Conservation (phyloP, 2,797 vertebrate genomes). For the Rachycentron canadum region DNA sequence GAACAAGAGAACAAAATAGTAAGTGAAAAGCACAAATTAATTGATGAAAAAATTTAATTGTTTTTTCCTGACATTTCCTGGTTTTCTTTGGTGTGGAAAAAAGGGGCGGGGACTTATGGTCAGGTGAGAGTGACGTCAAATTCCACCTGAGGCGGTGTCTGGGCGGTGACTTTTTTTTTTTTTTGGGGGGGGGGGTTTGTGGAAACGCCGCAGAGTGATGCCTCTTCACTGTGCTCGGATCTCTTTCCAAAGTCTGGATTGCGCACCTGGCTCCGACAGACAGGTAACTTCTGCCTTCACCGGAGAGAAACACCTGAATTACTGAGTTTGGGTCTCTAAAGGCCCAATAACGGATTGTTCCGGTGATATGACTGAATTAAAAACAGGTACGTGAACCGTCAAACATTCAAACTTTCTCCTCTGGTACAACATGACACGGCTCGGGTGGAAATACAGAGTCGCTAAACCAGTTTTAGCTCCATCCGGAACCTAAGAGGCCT, state of each 20-base stretch:
- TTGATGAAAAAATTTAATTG: too few species aligned
- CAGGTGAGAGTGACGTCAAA: constrained; percentile 20
- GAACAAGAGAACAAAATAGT: too few species aligned
- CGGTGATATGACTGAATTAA: constrained; percentile 10
- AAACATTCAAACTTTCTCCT: fast-evolving
- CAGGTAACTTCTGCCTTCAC: constrained; percentile 11
- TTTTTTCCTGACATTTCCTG: too few species aligned
- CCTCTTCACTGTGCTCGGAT: not conserved
- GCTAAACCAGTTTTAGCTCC: constrained; percentile 25
- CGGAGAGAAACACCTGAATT: not conserved
- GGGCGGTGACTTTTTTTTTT: not conserved
- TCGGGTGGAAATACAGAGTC: not conserved
- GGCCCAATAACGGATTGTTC: not conserved
- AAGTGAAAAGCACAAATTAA: too few species aligned
- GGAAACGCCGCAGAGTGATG: constrained; percentile 37
- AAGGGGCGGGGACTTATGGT: too few species aligned
- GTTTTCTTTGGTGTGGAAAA: not conserved
- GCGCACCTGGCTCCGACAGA: constrained; percentile 52
- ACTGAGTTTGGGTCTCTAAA: not conserved
- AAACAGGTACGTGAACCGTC: constrained; percentile 35
- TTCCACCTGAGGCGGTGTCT: not conserved
- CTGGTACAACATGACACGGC: fast-evolving
- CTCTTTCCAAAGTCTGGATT: not conserved
- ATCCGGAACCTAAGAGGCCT: too few species aligned
- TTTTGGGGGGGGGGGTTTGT: too few species aligned